Percentiles rank a stretch among this genome's conserved stretches.
These are phyloP conservation scores for Trichosurus vulpecula DNA, from an alignment of 2,797 vertebrate genomes.

Conservation along the genomic window DNA sequence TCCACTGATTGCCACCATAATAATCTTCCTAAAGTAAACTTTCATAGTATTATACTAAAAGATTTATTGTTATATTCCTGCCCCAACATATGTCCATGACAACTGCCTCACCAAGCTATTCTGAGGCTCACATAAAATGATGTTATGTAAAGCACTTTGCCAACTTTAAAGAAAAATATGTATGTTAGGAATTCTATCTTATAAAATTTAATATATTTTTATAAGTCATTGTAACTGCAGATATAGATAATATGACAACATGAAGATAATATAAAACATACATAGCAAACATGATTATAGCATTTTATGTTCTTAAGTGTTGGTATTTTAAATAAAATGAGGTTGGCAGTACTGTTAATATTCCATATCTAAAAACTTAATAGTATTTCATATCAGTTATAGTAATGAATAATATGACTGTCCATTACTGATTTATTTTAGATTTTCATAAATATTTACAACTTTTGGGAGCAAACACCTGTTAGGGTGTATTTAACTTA, in stretches of 20 bases:
- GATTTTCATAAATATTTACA: slow-evolving; percentile 50
- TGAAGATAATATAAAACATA: not conserved
- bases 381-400: slow-evolving; percentile 49
- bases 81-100: not conserved
- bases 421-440: slow-evolving; percentile 54
- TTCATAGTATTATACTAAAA: not conserved
- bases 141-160: too few species aligned
- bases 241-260: not conserved
- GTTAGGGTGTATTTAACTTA: slow-evolving; percentile 52
- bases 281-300: not conserved
- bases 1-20: not conserved
- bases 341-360: not conserved
- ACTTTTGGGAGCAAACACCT: slow-evolving; percentile 42
- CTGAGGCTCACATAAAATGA: too few species aligned
- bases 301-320: not conserved
- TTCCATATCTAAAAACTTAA: slow-evolving; percentile 40
- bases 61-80: not conserved
- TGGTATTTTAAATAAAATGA: not conserved
- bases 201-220: not conserved
- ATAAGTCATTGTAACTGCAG: not conserved
- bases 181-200: not conserved
- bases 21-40: not conserved
- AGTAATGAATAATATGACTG: slow-evolving; percentile 33
- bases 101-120: not conserved
- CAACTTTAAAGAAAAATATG: not conserved